phyloP scores from a whole-genome alignment of 2,888 invertebrate species.

The Megaustenia siamemsis region DNA sequence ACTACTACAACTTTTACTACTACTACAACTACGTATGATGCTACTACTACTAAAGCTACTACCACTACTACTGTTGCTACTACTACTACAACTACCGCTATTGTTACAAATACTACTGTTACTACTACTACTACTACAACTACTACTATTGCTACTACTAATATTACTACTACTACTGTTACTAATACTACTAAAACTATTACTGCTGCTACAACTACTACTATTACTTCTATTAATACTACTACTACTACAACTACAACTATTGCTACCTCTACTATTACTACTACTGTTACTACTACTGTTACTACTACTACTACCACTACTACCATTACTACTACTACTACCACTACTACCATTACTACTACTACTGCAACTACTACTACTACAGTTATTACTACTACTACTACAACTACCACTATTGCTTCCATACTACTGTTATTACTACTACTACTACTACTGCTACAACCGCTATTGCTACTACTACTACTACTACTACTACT shows the following conservation, averaged over 20 bases:
- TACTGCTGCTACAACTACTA: no score
- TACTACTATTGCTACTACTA: constrained; percentile 5
- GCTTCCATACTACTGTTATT: not conserved
- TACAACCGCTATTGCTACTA: not conserved
- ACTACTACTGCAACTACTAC: not conserved
- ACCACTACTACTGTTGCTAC: not conserved
- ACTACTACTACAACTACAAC: constrained; percentile 4
- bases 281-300: constrained; percentile 4
- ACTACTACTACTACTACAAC: constrained; percentile 13
- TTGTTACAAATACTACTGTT: constrained; percentile 3
- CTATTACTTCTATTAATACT: not conserved
- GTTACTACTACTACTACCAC: not conserved
- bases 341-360: not conserved
- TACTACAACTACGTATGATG: no score
- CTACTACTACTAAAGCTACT: not conserved
- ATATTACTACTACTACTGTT: no score
- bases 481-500: constrained; percentile 32
- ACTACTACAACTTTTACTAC: no score
- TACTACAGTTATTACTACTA: not conserved
- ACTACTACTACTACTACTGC: not conserved
- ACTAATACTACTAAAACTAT: no score
- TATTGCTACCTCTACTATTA: constrained; percentile 2
- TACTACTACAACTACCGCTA: constrained; percentile 18
- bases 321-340: not conserved
- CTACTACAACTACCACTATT: not conserved